A percentile compares a stretch with the other conserved stretches of the same genome.
phyloP scores from a whole-genome alignment of 2,888 invertebrate genomes.

The Endotricha flammealis region DNA sequence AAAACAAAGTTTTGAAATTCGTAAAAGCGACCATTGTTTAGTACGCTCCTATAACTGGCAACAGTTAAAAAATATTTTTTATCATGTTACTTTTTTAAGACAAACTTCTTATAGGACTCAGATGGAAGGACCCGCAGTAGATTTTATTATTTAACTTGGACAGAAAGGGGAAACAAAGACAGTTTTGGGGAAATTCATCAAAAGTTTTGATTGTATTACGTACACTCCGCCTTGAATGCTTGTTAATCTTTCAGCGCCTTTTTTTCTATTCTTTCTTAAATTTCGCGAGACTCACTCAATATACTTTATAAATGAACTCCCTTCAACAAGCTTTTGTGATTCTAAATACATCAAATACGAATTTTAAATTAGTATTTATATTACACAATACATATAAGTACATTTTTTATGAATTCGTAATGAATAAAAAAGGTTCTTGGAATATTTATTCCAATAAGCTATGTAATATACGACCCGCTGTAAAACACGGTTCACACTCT shows the following conservation, averaged over 20 bases:
- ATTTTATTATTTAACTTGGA: slow-evolving; percentile 66
- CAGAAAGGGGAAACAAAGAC: slow-evolving; percentile 68
- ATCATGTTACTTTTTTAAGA: slow-evolving; percentile 34
- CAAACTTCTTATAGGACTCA: slow-evolving; percentile 40
- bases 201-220: slow-evolving; percentile 75
- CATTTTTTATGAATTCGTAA: no score
- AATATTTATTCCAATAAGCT: background rate
- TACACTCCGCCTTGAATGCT: slow-evolving; percentile 49
- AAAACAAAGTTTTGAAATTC: background rate
- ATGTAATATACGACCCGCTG: background rate
- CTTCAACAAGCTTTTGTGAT: no score
- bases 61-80: slow-evolving; percentile 32
- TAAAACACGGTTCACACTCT: slow-evolving; percentile 1
- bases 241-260: slow-evolving; percentile 55
- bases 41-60: slow-evolving; percentile 6
- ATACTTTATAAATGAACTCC: slow-evolving; percentile 23
- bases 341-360: no score
- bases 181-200: slow-evolving; percentile 70
- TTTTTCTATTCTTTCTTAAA: slow-evolving; percentile 37
- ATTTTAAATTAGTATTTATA: no score
- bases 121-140: slow-evolving; percentile 42
- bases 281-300: slow-evolving; percentile 28
- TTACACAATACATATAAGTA: no score
- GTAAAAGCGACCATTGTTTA: background rate
- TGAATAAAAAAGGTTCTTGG: no score